Conservation (phyloP, 2,888 invertebrate species). For the Sepioteuthis lessoniana region DNA sequence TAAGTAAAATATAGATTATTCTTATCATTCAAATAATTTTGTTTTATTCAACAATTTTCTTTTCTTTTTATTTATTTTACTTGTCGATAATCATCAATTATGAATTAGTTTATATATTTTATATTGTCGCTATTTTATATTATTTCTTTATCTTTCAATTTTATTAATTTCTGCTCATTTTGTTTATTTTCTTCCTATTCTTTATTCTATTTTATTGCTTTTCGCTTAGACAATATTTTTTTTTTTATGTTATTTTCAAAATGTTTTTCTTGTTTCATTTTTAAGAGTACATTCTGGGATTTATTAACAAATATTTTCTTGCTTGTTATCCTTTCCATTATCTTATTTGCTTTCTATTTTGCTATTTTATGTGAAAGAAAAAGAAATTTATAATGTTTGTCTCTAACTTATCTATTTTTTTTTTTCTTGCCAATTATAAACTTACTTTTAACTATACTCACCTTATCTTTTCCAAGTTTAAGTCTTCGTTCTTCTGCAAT, state of each 20-base stretch:
- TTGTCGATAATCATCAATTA: neutral
- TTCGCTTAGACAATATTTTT: neutral
- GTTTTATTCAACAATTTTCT: neutral
- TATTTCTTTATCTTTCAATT: neutral
- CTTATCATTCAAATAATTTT: neutral
- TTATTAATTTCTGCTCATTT: too few relatives aligned
- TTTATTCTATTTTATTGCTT: too few relatives aligned
- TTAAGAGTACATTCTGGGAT: neutral
- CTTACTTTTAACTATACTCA: neutral
- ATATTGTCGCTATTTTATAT: neutral
- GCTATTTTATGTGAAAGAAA: neutral
- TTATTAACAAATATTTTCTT: neutral
- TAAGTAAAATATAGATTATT: neutral
- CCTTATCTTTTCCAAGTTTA: neutral
- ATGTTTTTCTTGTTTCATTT: neutral
- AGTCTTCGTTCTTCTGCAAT: neutral
- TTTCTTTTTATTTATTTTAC: neutral
- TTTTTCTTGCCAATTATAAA: neutral
- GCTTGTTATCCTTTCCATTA: neutral
- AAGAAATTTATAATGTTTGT: neutral
- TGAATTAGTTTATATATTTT: neutral
- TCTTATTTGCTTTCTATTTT: neutral
- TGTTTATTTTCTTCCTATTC: too few relatives aligned
- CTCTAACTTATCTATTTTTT: neutral
- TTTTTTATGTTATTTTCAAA: neutral